These are phyloP conservation scores for Elgaria multicarinata DNA, from an alignment of 2,113 vertebrate species.

Conservation along the genomic window DNA sequence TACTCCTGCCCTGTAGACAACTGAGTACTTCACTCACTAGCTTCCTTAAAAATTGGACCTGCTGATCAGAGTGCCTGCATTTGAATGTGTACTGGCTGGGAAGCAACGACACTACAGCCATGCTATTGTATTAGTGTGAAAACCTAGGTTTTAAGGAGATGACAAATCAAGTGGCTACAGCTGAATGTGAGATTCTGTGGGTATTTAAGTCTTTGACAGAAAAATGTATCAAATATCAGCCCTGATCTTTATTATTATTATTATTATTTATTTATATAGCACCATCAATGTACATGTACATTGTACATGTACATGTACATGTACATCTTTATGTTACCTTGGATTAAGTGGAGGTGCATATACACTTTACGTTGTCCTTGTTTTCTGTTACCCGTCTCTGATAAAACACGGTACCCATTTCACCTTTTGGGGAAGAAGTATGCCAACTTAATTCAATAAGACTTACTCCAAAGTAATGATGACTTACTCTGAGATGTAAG, in stretches of 20 bases:
- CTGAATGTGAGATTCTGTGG: not conserved
- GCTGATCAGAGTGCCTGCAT: not conserved
- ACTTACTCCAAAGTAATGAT: not conserved
- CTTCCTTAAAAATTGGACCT: not conserved
- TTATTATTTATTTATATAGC: too few species aligned
- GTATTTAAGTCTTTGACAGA: not conserved
- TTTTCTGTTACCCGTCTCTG: not conserved
- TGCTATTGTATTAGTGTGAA: not conserved
- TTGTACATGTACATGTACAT: too few species aligned
- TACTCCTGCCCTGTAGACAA: fast-evolving
- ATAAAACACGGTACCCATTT: not conserved
- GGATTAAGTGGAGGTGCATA: not conserved
- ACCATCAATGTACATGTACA: too few species aligned
- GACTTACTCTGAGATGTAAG: not conserved
- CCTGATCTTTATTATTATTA: too few species aligned
- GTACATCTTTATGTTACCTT: not conserved
- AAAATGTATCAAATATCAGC: not conserved
- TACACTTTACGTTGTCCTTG: too few species aligned
- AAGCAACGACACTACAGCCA: not conserved
- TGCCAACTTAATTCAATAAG: not conserved
- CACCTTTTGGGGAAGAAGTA: not conserved
- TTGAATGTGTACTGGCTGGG: not conserved
- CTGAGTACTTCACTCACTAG: not conserved
- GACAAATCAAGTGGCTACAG: not conserved
- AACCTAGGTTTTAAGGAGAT: not conserved